A percentile compares a stretch with the other conserved stretches of the same genome.
These are phyloP conservation scores for Diorhabda carinulata DNA, from an alignment of 1,140 invertebrate species.

Conservation along the genomic window DNA sequence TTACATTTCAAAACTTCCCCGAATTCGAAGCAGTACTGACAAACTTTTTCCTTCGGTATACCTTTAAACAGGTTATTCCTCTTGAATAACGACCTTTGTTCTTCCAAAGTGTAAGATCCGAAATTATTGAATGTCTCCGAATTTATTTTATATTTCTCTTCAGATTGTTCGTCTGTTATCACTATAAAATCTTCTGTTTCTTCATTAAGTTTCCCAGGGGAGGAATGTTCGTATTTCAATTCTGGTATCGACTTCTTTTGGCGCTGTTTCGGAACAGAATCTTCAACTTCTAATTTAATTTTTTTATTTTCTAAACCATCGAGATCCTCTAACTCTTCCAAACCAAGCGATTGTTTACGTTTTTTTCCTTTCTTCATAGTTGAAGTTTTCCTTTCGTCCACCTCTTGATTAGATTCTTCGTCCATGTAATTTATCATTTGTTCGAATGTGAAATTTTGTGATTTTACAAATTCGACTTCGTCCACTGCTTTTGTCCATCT, in stretches of 20 bases:
- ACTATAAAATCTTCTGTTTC: no score
- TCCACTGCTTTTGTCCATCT: constrained; percentile 30
- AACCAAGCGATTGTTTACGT: neutral
- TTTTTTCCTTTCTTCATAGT: neutral
- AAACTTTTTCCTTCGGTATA: constrained; percentile 58
- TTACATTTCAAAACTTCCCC: constrained; percentile 62
- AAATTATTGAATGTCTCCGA: constrained; percentile 26
- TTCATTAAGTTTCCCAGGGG: no score
- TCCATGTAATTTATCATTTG: neutral
- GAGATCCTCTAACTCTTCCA: no score
- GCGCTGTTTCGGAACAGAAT: no score
- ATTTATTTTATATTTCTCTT: constrained; percentile 34
- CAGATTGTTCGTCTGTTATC: no score
- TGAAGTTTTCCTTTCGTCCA: neutral
- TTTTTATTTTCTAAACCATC: no score
- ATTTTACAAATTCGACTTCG: constrained; percentile 31
- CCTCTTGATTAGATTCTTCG: neutral
- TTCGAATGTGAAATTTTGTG: neutral
- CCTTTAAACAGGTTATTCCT: constrained; percentile 59
- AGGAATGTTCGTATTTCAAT: no score
- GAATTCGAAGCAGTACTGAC: constrained; percentile 62
- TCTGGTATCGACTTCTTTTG: no score
- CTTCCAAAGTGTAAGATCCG: constrained; percentile 29
- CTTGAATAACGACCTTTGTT: constrained; percentile 28
- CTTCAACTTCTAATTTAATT: no score